These are phyloP conservation scores for Ligdia adustata DNA, from an alignment of 2,888 invertebrate genomes.

Conservation along the genomic window DNA sequence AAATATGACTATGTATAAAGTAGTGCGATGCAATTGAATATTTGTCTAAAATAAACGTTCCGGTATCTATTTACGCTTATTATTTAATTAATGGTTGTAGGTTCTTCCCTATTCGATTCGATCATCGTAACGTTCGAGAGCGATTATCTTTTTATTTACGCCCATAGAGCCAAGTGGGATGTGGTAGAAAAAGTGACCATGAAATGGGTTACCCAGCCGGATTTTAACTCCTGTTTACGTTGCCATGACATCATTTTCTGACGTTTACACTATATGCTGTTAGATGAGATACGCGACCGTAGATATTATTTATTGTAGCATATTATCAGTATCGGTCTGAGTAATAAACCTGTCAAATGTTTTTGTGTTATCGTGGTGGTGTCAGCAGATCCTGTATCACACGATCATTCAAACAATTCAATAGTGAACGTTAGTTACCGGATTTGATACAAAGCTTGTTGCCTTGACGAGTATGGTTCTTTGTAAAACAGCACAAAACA, in stretches of 20 bases:
- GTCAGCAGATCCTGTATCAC: slow-evolving; percentile 33
- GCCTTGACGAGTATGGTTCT: slow-evolving; percentile 62
- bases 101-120: slow-evolving; percentile 52
- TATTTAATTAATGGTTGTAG: slow-evolving; percentile 50
- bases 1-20: slow-evolving; percentile 12
- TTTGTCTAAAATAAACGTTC: slow-evolving; percentile 43
- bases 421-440: slow-evolving; percentile 37
- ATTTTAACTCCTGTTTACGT: slow-evolving; percentile 64
- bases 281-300: slow-evolving; percentile 37
- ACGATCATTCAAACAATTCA: slow-evolving; percentile 31
- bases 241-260: slow-evolving; percentile 71
- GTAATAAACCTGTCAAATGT: slow-evolving; percentile 15
- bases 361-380: slow-evolving; percentile 21
- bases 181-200: slow-evolving; percentile 77
- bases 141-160: slow-evolving; percentile 46
- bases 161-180: slow-evolving; percentile 53
- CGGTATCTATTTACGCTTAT: slow-evolving; percentile 51
- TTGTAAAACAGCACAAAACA: slow-evolving; percentile 53
- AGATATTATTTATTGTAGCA: slow-evolving; percentile 1
- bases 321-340: not conserved
- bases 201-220: slow-evolving; percentile 73
- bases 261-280: slow-evolving; percentile 62
- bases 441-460: slow-evolving; percentile 53
- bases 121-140: slow-evolving; percentile 51
- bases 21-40: slow-evolving; percentile 39